Conservation (phyloP, 2,888 invertebrate genomes). For the Rhagonycha fulva region DNA sequence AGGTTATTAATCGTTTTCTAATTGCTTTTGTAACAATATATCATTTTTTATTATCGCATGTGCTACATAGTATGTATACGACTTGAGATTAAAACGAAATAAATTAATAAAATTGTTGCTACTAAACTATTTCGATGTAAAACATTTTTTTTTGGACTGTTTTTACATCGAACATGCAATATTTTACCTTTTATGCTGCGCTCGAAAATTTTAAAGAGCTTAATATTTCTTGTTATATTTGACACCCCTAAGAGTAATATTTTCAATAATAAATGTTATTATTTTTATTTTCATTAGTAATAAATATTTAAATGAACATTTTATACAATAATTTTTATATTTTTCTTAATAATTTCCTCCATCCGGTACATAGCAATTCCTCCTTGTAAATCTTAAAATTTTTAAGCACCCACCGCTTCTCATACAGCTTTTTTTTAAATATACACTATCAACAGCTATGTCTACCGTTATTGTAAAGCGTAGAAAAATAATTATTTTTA, state of each 20-base stretch:
- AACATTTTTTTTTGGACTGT: background rate
- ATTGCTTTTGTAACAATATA: background rate
- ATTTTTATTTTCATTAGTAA: too few species aligned
- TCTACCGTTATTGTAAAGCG: too few species aligned
- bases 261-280: background rate
- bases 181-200: background rate
- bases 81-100: background rate
- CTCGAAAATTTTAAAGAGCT: background rate
- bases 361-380: too few species aligned
- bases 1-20: background rate
- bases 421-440: too few species aligned
- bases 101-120: background rate
- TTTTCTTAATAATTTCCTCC: too few species aligned
- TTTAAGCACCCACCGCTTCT: too few species aligned
- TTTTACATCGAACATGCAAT: background rate
- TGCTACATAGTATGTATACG: background rate
- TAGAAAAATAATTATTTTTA: too few species aligned
- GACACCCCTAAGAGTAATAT: background rate
- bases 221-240: background rate
- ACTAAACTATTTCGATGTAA: background rate
- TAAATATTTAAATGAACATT: too few species aligned
- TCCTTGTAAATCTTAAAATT: too few species aligned
- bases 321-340: too few species aligned
- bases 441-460: too few species aligned
- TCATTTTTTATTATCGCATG: background rate